Conservation (phyloP, 2,113 vertebrate genomes). For the Ornithorhynchus anatinus region DNA sequence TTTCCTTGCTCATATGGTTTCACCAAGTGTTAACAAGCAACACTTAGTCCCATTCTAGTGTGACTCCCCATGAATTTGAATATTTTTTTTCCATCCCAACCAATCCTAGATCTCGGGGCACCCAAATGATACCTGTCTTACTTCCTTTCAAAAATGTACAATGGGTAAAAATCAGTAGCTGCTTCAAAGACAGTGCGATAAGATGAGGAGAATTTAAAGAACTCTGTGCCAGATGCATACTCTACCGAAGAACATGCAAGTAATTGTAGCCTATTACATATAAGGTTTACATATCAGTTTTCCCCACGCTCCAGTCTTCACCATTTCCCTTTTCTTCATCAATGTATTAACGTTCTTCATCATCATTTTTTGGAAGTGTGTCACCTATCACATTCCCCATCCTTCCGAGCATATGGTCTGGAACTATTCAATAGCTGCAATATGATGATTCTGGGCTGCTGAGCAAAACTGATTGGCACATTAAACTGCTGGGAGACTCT, state of each 20-base stretch:
- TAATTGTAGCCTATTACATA: background rate
- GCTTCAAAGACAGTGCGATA: too few species aligned
- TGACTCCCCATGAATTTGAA: slow-evolving; percentile 6
- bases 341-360: slow-evolving; percentile 58
- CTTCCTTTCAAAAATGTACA: background rate
- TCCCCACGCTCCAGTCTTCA: slow-evolving; percentile 13
- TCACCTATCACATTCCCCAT: slow-evolving; percentile 47
- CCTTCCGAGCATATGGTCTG: slow-evolving; percentile 62
- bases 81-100: too few species aligned
- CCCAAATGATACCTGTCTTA: background rate
- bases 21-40: background rate
- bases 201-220: background rate
- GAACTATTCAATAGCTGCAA: slow-evolving; percentile 62
- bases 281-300: background rate
- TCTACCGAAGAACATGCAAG: background rate
- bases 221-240: background rate
- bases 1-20: background rate
- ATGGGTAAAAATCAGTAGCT: too few species aligned
- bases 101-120: background rate
- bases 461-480: slow-evolving; percentile 67
- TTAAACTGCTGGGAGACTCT: slow-evolving; percentile 68
- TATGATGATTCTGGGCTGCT: slow-evolving; percentile 60
- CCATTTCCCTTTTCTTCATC: slow-evolving; percentile 26
- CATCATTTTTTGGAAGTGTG: slow-evolving; percentile 48
- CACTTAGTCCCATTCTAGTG: background rate